Percentiles rank a stretch among this genome's conserved stretches.
phyloP scores from a whole-genome alignment of 2,797 vertebrate genomes.

The Gallinago solitaria region DNA sequence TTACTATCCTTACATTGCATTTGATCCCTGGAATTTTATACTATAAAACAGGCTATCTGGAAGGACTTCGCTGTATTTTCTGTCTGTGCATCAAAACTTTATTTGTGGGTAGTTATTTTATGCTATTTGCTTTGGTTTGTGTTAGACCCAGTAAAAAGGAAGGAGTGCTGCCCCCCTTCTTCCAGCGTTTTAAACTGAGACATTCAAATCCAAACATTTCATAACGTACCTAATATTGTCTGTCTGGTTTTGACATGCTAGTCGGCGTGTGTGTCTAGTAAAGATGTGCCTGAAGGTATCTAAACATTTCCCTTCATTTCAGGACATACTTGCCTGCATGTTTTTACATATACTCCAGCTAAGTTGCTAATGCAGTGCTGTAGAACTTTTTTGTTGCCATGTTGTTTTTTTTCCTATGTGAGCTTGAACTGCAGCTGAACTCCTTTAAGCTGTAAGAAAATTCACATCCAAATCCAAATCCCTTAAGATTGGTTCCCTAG shows the following conservation, averaged over 20 bases:
- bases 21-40: background rate
- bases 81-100: background rate
- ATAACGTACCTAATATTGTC: background rate
- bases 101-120: background rate
- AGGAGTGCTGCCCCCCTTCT: background rate
- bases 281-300: conserved; percentile 3
- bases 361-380: background rate
- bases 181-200: background rate
- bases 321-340: background rate
- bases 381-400: background rate
- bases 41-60: background rate
- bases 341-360: conserved; percentile 17
- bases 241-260: conserved; percentile 25
- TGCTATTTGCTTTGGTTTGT: background rate
- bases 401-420: background rate
- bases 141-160: background rate
- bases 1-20: background rate
- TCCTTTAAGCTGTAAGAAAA: background rate
- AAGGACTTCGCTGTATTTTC: background rate
- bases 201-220: conserved; percentile 6
- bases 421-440: conserved; percentile 46
- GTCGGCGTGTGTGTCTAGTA: conserved; percentile 1
- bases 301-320: conserved; percentile 10
- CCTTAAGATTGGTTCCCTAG: background rate
- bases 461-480: background rate